These are phyloP conservation scores for Sceloporus tristichus DNA, from an alignment of 2,113 vertebrate genomes.

Conservation along the genomic window DNA sequence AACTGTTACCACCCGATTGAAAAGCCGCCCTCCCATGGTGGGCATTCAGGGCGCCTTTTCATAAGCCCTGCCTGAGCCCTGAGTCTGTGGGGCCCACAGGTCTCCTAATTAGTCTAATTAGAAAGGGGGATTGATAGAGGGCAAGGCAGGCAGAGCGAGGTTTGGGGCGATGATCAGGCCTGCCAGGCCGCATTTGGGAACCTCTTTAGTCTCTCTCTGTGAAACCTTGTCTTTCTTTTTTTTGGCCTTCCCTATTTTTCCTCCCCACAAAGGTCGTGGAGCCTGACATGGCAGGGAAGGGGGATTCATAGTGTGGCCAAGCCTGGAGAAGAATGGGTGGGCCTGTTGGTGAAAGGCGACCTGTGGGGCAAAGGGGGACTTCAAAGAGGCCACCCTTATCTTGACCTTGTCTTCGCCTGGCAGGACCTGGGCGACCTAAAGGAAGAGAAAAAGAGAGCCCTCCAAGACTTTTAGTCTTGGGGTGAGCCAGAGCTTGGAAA, in stretches of 20 bases:
- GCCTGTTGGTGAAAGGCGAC: background rate
- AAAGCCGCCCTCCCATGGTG: slow-evolving; percentile 87
- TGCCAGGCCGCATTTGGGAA: slow-evolving; percentile 57
- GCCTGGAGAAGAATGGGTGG: background rate
- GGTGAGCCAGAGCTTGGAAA: too few species aligned
- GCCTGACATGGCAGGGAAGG: background rate
- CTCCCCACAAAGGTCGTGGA: slow-evolving; percentile 8
- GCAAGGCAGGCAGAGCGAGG: slow-evolving; percentile 63
- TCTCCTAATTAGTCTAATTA: slow-evolving; percentile 86
- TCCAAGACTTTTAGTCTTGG: background rate
- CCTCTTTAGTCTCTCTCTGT: slow-evolving; percentile 38
- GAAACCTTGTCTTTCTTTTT: background rate
- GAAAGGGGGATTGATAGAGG: slow-evolving; percentile 75
- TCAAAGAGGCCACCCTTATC: slow-evolving; percentile 8
- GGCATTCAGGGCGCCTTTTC: slow-evolving; percentile 85
- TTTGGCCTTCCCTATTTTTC: too few species aligned
- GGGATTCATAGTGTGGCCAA: background rate
- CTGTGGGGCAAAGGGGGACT: background rate
- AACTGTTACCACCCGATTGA: slow-evolving; percentile 81
- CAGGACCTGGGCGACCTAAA: background rate
- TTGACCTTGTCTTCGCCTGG: background rate
- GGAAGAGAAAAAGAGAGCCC: background rate
- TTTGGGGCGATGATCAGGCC: slow-evolving; percentile 71
- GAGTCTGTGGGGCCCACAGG: slow-evolving; percentile 69
- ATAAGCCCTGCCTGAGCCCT: slow-evolving; percentile 68